phyloP scores from a whole-genome alignment of 1,140 invertebrate species.

The Dreissena rostriformis region DNA sequence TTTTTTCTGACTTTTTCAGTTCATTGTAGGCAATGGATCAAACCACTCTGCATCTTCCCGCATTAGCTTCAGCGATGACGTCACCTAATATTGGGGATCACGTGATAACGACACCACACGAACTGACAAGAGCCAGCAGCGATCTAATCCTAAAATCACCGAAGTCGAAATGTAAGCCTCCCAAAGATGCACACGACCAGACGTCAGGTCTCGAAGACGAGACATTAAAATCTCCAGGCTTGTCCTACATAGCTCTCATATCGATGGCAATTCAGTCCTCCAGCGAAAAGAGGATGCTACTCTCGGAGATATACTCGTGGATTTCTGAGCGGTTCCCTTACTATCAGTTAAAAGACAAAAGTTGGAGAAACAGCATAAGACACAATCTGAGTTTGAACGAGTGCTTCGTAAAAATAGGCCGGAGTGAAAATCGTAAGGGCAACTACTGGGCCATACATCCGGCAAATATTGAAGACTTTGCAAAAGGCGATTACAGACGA shows the following conservation, averaged over 20 bases:
- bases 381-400: constrained; percentile 82
- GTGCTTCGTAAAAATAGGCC: constrained; percentile 87
- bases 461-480: constrained; percentile 96
- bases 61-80: too few species aligned
- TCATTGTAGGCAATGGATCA: too few species aligned
- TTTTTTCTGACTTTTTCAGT: too few species aligned
- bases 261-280: constrained; percentile 98
- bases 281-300: constrained; percentile 95
- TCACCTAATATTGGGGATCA: too few species aligned
- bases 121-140: too few species aligned
- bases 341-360: constrained; percentile 92
- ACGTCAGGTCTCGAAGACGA: background rate
- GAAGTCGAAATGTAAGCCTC: too few species aligned
- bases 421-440: constrained; percentile 93
- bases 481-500: constrained; percentile 95
- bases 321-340: constrained; percentile 92
- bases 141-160: too few species aligned
- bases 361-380: constrained; percentile 80
- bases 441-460: constrained; percentile 99
- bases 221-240: constrained; percentile 86
- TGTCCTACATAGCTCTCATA: constrained; percentile 93
- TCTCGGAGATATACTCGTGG: constrained; percentile 94
- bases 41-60: too few species aligned
- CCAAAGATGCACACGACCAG: too few species aligned
- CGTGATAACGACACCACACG: too few species aligned